Base-by-base conservation (phyloP, 2,888 invertebrate species). In the Epirrhoe tristata region DNA sequence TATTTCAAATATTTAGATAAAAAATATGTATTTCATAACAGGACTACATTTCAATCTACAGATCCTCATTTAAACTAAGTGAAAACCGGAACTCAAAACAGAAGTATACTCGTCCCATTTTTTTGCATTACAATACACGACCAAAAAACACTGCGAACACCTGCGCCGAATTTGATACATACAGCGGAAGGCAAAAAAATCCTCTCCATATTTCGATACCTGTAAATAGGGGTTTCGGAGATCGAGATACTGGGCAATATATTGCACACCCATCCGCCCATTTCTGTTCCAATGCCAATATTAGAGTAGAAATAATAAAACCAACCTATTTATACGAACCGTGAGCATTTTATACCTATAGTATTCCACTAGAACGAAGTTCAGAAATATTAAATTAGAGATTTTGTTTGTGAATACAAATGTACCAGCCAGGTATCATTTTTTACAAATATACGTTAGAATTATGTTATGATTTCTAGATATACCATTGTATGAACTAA, bases 141-240 rank as follows among this genome's bases (percentile, higher is more conserved):
- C 58, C 52, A 63, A 67, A 60, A 66, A 58, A 58, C 59, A 60
- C 56, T 67, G 68, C 64, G 62, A 70, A 63, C 67, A 70, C 63
- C 66, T 70, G 69, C 52, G 61, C 66, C 48, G 52, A 63, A 70
- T 66, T 70, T 66, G 69, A 66, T 64, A 78, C 77, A 77, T 77
- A 80, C 81, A 80, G 76, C 78, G 79, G 79, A 79, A 83, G 63
- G 70, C 54, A 67, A 70, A 85, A 87, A 87, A 87, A 84, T 78
- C 83, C 81, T 82, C 78, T 80, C 80, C 78, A 81, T 80, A 84
- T 79, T 81, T 79, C 83, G 80, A 81, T 89, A 90, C 90, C 89
- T 89, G 89, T 77, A 79, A 78, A 89, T 88, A 86, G 85, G 84
- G 84, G 87, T 85, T 86, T 84, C 79, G 81, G 81, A 83, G 84